phyloP scores from a whole-genome alignment of 2,797 vertebrate species.

The Carcharodon carcharias region DNA sequence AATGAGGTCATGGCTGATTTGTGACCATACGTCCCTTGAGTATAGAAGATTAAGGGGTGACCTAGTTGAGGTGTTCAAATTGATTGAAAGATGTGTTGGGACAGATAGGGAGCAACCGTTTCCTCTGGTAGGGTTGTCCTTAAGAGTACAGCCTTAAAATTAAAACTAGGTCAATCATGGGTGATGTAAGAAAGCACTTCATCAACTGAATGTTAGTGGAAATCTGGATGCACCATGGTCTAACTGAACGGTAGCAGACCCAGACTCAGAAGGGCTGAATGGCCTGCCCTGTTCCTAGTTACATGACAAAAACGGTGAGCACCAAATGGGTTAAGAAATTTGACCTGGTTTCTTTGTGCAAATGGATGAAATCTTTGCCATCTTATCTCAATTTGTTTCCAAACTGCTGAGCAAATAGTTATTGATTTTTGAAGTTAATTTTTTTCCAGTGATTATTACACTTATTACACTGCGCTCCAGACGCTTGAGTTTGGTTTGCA shows the following conservation, averaged over 20 bases:
- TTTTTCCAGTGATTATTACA: conserved; percentile 19
- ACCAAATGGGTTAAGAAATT: not conserved
- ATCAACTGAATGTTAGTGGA: not conserved
- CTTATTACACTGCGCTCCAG: not conserved
- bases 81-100: not conserved
- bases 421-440: conserved; percentile 36
- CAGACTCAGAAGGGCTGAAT: not conserved
- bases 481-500: not conserved
- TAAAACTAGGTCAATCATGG: no score
- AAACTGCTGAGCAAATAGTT: conserved; percentile 16
- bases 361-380: not conserved
- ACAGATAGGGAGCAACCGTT: no score
- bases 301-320: not conserved
- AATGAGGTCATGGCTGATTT: not conserved
- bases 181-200: not conserved
- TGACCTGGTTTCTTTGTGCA: not conserved
- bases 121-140: no score
- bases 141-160: no score
- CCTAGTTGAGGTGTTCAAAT: not conserved
- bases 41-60: not conserved
- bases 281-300: not conserved
- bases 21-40: not conserved
- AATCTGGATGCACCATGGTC: not conserved
- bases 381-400: conserved; percentile 27
- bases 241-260: not conserved